Conservation (phyloP, 1,140 invertebrate species). For the Dendrolimus punctatus region DNA sequence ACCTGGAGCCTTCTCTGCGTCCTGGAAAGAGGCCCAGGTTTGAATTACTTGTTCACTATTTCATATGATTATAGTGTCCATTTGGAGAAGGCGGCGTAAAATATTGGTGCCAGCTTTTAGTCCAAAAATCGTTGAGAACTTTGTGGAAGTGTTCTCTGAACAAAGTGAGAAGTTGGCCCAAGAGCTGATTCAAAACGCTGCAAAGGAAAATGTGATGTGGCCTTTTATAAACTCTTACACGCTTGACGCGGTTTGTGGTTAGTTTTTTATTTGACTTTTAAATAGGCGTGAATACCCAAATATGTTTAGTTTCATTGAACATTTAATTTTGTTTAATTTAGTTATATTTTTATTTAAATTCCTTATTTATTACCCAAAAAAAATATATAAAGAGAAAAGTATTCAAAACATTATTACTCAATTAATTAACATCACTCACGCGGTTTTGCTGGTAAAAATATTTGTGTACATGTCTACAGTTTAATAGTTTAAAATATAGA, state of each 20-base stretch:
- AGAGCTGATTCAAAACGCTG: conserved; percentile 11
- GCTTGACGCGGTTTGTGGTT: conserved; percentile 53
- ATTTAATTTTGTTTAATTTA: not conserved
- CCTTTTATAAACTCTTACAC: conserved; percentile 43
- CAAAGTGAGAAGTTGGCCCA: conserved; percentile 75
- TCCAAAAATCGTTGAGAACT: conserved; percentile 87
- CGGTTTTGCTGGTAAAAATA: too few species aligned
- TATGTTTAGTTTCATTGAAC: too few species aligned
- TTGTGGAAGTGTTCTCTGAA: conserved; percentile 80
- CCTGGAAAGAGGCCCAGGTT: not conserved
- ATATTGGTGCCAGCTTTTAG: conserved; percentile 91
- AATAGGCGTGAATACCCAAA: too few species aligned
- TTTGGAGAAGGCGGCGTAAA: conserved; percentile 86
- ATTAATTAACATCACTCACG: too few species aligned
- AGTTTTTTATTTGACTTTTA: conserved; percentile 11
- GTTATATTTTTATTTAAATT: not conserved
- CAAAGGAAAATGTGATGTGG: conserved; percentile 28
- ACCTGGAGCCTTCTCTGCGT: too few species aligned
- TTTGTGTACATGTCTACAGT: too few species aligned
- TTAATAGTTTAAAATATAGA: too few species aligned
- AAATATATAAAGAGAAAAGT: too few species aligned
- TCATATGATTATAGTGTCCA: conserved; percentile 55
- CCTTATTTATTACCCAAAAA: too few species aligned
- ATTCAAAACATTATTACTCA: too few species aligned
- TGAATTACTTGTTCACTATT: conserved; percentile 1